phyloP scores from a whole-genome alignment of 1,140 invertebrate genomes.

The Drosophila willistoni region DNA sequence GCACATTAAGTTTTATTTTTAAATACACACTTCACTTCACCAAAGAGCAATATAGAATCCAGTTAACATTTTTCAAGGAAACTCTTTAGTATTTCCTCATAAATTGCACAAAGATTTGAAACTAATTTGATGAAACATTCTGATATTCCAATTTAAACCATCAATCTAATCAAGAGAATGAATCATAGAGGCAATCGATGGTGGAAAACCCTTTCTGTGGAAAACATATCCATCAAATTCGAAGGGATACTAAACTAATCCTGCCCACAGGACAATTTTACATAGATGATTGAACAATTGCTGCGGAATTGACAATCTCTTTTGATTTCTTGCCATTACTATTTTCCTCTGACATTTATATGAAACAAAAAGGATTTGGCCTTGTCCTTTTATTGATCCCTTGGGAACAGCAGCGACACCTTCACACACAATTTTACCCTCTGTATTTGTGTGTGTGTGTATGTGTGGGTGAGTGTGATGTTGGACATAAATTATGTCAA shows the following conservation, averaged over 20 bases:
- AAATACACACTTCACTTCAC: too few relatives aligned
- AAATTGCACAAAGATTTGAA: not conserved
- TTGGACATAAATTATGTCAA: slow-evolving; percentile 77
- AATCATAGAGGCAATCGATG: slow-evolving; percentile 52
- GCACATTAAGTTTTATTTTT: too few relatives aligned
- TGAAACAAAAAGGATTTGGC: slow-evolving; percentile 61
- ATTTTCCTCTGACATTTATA: slow-evolving; percentile 21
- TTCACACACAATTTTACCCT: slow-evolving; percentile 7
- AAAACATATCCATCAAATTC: slow-evolving; percentile 58
- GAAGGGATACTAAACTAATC: slow-evolving; percentile 50
- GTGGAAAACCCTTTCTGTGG: slow-evolving; percentile 33
- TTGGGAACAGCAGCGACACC: slow-evolving; percentile 38
- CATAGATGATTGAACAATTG: slow-evolving; percentile 62
- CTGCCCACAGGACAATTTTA: slow-evolving; percentile 51
- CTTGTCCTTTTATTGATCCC: slow-evolving; percentile 72
- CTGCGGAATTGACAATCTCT: slow-evolving; percentile 32
- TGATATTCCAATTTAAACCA: not conserved
- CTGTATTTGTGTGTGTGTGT: not conserved
- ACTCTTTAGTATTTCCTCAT: too few relatives aligned
- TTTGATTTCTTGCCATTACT: slow-evolving; percentile 43
- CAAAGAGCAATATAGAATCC: too few relatives aligned
- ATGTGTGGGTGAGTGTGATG: slow-evolving; percentile 21
- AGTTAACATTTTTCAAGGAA: too few relatives aligned
- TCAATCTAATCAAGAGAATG: slow-evolving; percentile 2
- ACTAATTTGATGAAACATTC: not conserved